phyloP scores from a whole-genome alignment of 2,797 vertebrate species.

The Chrysocyon brachyurus region DNA sequence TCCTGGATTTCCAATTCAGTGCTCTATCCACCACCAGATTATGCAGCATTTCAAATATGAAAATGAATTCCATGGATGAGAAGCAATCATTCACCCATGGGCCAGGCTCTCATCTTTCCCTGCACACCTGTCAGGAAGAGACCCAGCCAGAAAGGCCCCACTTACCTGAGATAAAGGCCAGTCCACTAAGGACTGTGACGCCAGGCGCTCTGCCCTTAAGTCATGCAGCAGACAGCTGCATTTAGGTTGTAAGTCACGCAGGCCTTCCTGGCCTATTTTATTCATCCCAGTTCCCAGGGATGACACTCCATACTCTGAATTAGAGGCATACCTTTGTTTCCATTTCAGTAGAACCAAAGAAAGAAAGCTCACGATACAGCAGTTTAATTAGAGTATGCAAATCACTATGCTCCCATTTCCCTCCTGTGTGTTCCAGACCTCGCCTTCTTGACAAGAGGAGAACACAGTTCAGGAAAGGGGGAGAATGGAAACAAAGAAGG shows the following conservation, averaged over 20 bases:
- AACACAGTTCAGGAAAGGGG: conserved; percentile 53
- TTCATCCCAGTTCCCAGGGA: not conserved
- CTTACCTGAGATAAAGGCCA: conserved; percentile 24
- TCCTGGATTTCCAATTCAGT: not conserved
- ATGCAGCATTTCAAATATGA: not conserved
- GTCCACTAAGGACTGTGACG: rapidly evolving
- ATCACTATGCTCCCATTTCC: conserved; percentile 58
- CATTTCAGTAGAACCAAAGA: not conserved
- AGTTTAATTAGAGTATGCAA: conserved; percentile 73
- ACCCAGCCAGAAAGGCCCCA: not conserved
- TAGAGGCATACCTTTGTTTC: conserved; percentile 14
- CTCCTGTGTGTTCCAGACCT: conserved; percentile 11
- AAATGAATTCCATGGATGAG: conserved; percentile 54
- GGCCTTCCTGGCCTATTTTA: not conserved
- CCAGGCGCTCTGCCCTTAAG: not conserved
- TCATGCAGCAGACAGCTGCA: rapidly evolving
- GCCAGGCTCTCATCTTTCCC: not conserved
- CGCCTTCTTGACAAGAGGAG: conserved; percentile 11
- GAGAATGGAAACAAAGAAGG: not conserved
- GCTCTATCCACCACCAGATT: not conserved
- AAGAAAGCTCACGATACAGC: not conserved
- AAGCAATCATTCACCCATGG: not conserved
- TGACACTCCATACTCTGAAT: not conserved
- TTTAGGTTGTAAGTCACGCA: not conserved
- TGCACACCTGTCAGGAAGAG: conserved; percentile 12